phyloP scores from a whole-genome alignment of 2,797 vertebrate genomes.

The Hypotaenidia okinawae region DNA sequence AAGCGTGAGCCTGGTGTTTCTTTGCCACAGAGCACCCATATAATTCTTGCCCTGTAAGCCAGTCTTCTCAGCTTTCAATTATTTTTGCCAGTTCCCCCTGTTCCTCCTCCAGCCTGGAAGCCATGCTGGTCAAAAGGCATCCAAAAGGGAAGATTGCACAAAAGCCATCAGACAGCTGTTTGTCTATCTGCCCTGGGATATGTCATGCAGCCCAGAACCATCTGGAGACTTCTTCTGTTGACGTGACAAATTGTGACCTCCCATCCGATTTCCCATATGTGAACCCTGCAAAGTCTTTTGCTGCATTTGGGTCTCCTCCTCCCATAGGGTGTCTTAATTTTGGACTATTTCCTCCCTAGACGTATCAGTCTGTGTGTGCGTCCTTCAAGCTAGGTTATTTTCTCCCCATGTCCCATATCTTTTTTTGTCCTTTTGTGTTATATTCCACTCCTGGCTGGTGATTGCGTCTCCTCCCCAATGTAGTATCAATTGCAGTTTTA shows the following conservation, averaged over 20 bases:
- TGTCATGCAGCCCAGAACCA: neutral
- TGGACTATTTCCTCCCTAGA: neutral
- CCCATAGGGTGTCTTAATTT: slow-evolving; percentile 10
- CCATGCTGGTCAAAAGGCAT: accelerated
- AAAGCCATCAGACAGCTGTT: neutral
- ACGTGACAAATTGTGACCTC: neutral
- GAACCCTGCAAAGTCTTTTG: slow-evolving; percentile 25
- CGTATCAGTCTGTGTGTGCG: neutral
- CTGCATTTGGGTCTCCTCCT: slow-evolving; percentile 33
- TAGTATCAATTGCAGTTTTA: slow-evolving; percentile 48
- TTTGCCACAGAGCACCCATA: neutral
- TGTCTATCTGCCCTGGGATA: slow-evolving; percentile 13
- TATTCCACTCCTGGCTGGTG: neutral
- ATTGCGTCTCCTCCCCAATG: slow-evolving; percentile 10
- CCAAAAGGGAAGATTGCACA: neutral
- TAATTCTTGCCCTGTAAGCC: neutral
- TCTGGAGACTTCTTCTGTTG: slow-evolving; percentile 24
- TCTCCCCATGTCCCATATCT: neutral
- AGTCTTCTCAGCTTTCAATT: neutral
- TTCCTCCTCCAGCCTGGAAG: neutral
- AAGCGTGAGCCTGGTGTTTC: accelerated
- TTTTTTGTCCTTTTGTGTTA: slow-evolving; percentile 41
- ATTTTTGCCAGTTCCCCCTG: neutral
- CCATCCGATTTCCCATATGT: slow-evolving; percentile 3
- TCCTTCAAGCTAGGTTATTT: slow-evolving; percentile 25